Evolutionary conservation across 2,888 invertebrate genomes (phyloP), one percentile per base, ranked within the genome.

Genomic region (Leistus spinibarbis): DNA sequence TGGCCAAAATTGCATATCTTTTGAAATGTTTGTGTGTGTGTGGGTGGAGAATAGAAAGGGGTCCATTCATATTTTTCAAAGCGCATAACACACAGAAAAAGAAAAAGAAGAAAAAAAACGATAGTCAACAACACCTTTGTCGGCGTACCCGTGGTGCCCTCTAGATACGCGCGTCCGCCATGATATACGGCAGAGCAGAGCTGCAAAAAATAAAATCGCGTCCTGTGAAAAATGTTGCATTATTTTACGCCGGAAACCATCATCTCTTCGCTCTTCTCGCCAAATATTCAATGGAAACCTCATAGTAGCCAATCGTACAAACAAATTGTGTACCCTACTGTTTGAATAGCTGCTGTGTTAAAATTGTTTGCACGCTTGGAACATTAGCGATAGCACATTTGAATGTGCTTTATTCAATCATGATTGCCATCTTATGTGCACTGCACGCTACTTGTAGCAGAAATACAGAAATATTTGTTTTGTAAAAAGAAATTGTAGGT

Each of bases 231-330:
- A 53, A 20, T 54, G 57, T 22, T 66, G 62, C 54, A 20, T 67
- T 56, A 67, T 73, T 67, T 60, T 60, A 40, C 60, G 20, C 73
- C 57, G 73, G 73, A 67, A 73, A 67, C 56, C 66, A 60, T 57
- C n/a, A n/a, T n/a, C n/a, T n/a, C n/a, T n/a, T n/a, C n/a, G n/a
- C 66, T 24, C 60, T 62, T 17, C 27, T 56, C 56, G 71, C n/a
- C n/a, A 65, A 72, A 72, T 72, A 65, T 72, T 72, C 72, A 65
- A 71, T 71, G 71, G 22, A 71, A 54, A 54, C 54, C 23, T 64
- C 16, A 20, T 60, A 40, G 19, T 19, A 16, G 17, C 20, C 19
- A 60, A 20, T 60, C n/a, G 60, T 10, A 7, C 17, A 60, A 5
- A 16, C 20, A 19, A 60, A 19, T 10, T 60, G 13, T 60, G 2